Conservation (phyloP, 2,797 vertebrate species). For the Rhynchonycteris naso region DNA sequence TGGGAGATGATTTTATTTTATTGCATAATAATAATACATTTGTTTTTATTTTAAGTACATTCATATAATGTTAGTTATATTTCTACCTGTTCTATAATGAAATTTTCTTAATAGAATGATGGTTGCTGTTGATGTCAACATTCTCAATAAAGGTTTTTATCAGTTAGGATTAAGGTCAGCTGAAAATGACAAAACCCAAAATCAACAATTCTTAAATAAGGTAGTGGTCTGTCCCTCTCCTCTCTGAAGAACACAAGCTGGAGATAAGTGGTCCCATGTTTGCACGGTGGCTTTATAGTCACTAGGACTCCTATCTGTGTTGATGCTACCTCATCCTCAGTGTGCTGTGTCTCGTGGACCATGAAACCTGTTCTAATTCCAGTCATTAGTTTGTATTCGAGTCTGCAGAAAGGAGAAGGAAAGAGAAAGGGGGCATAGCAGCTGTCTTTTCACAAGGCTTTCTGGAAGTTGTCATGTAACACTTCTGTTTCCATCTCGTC, state of each 20-base stretch:
- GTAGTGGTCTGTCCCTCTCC: not conserved
- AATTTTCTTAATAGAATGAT: not conserved
- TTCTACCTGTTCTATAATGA: not conserved
- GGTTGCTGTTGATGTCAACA: not conserved
- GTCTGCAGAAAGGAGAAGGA: not conserved
- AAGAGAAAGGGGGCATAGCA: not conserved
- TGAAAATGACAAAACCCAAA: constrained; percentile 2
- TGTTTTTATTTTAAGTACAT: not conserved
- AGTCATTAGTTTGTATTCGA: not conserved
- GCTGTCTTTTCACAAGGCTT: constrained; percentile 22
- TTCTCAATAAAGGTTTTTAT: not conserved
- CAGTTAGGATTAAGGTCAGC: not conserved
- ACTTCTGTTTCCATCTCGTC: not conserved
- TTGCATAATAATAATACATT: not conserved
- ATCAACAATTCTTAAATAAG: not conserved
- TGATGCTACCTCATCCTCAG: not conserved
- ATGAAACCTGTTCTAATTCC: not conserved
- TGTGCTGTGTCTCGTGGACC: not conserved
- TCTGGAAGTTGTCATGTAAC: not conserved
- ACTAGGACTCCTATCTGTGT: not conserved
- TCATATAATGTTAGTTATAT: not conserved
- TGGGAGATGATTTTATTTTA: not conserved
- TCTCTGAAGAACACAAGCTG: not conserved
- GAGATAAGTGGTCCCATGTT: not conserved
- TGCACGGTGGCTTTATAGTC: not conserved